Conservation (phyloP, 2,888 invertebrate species). For the Frankliniella intonsa region DNA sequence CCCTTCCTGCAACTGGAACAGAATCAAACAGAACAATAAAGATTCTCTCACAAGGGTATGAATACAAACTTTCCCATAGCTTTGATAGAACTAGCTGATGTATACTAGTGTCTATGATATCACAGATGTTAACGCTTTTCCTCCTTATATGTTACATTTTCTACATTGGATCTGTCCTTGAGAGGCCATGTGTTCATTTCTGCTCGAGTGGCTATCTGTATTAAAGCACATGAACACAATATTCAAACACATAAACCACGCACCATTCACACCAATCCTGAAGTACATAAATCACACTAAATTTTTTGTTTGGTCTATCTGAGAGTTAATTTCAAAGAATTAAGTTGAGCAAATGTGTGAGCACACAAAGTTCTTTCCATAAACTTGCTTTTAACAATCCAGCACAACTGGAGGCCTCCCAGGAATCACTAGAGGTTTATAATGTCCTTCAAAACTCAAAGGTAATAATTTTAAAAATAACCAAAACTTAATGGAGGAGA, state of each 20-base stretch:
- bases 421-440: background rate
- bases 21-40: constrained; percentile 14
- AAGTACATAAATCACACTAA: background rate
- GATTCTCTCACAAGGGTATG: background rate
- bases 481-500: background rate
- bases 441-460: background rate
- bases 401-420: background rate
- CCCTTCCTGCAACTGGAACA: background rate
- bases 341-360: constrained; percentile 17
- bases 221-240: background rate
- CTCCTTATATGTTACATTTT: constrained; percentile 11
- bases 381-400: background rate
- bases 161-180: background rate
- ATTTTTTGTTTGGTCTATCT: constrained; percentile 17
- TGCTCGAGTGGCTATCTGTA: background rate
- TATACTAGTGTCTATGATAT: constrained; percentile 12
- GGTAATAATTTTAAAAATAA: background rate
- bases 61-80: background rate
- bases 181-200: background rate
- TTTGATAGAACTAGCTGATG: constrained; percentile 17
- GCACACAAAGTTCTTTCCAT: constrained; percentile 13
- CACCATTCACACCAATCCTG: background rate
- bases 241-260: background rate
- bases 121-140: constrained; percentile 11
- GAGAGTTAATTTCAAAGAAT: background rate